phyloP scores from a whole-genome alignment of 2,888 invertebrate genomes.

The Epistrophe eligans region DNA sequence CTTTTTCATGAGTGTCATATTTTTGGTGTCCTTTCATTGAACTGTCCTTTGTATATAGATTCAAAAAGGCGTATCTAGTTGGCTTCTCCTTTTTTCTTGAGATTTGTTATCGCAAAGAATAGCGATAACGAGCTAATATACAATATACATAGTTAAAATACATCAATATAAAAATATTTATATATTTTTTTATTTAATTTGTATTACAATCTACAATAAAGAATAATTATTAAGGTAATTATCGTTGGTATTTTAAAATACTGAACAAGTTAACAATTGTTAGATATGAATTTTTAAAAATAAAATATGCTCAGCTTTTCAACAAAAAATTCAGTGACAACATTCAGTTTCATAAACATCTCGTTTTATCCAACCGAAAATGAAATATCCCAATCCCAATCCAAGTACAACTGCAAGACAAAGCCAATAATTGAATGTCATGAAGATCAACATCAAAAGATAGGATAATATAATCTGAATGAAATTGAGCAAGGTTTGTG shows the following conservation, averaged over 20 bases:
- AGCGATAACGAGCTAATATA: constrained; percentile 6
- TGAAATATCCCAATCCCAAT: constrained; percentile 81
- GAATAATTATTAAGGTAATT: constrained; percentile 34
- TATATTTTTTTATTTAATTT: no score
- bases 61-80: constrained; percentile 44
- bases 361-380: constrained; percentile 82
- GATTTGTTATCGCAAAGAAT: neutral
- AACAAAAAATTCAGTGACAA: constrained; percentile 77
- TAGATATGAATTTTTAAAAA: neutral
- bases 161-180: no score
- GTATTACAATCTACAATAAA: constrained; percentile 10
- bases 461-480: constrained; percentile 82
- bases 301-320: neutral
- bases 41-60: constrained; percentile 10
- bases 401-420: constrained; percentile 82
- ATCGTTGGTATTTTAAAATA: constrained; percentile 31
- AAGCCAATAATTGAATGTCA: constrained; percentile 83
- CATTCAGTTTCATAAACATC: constrained; percentile 80
- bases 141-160: no score
- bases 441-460: constrained; percentile 82
- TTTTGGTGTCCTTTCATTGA: constrained; percentile 19
- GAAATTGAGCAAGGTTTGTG: constrained; percentile 81
- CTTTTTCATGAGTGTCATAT: constrained; percentile 39
- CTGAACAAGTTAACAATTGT: constrained; percentile 15
- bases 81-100: constrained; percentile 34